A percentile compares a stretch with the other conserved stretches of the same genome.
Evolutionary conservation across 2,888 invertebrate genomes (phyloP).

Genomic region (Coleophora deauratella): DNA sequence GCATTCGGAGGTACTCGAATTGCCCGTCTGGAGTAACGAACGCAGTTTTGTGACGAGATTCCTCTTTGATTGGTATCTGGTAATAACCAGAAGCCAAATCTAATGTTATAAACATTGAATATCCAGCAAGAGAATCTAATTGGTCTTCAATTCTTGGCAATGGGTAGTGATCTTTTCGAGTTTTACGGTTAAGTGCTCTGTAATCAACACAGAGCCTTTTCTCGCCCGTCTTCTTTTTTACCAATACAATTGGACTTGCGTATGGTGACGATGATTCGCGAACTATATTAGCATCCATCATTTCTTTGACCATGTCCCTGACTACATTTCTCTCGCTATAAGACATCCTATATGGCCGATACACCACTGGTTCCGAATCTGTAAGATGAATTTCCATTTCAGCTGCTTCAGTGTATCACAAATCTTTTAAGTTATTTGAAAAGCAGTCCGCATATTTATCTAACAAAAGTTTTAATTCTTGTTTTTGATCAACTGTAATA

Average conservation of each 20-base stretch:
- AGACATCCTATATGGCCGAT: slow-evolving; percentile 3
- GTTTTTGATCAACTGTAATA: not conserved
- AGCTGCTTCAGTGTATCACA: not conserved
- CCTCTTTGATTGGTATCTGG: not conserved
- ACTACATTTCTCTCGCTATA: not conserved
- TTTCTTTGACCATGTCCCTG: slow-evolving; percentile 1
- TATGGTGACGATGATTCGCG: slow-evolving; percentile 3
- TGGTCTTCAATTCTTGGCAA: slow-evolving; percentile 6
- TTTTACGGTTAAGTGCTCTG: slow-evolving; percentile 3
- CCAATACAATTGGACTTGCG: slow-evolving; percentile 9
- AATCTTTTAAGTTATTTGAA: not conserved
- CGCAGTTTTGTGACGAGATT: not conserved
- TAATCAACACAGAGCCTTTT: slow-evolving; percentile 6
- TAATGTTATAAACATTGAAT: not conserved
- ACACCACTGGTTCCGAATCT: not conserved
- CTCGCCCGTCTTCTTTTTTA: slow-evolving; percentile 2
- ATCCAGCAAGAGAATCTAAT: slow-evolving; percentile 1
- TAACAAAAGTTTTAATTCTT: not conserved
- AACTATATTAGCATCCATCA: slow-evolving; percentile 4
- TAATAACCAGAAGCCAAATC: not conserved
- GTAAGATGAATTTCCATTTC: slow-evolving; percentile 4
- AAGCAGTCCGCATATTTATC: slow-evolving; percentile 3
- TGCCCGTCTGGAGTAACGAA: slow-evolving; percentile 13
- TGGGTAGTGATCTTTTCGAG: slow-evolving; percentile 6
- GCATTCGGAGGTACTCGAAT: slow-evolving; percentile 33